phyloP scores from a whole-genome alignment of 2,113 vertebrate genomes.

The Albula glossodonta region DNA sequence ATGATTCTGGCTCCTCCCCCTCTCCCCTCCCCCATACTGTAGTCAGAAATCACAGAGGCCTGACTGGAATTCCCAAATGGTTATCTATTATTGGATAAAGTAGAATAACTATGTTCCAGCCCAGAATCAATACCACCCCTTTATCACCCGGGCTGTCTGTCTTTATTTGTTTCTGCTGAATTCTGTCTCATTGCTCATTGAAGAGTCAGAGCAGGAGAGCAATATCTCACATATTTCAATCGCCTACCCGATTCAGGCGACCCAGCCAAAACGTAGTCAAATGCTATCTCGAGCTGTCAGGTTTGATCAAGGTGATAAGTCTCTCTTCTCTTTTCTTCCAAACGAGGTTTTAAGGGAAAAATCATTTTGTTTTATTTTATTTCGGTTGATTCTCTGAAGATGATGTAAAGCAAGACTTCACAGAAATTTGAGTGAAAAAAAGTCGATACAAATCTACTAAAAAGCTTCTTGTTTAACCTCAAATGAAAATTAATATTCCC shows the following conservation, averaged over 20 bases:
- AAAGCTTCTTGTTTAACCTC: slow-evolving; percentile 13
- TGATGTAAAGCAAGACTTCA: slow-evolving; percentile 30
- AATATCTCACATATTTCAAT: slow-evolving; percentile 54
- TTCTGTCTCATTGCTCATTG: slow-evolving; percentile 51
- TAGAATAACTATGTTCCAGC: slow-evolving; percentile 48
- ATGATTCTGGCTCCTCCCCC: slow-evolving; percentile 45
- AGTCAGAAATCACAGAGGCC: slow-evolving; percentile 40
- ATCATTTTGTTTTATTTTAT: slow-evolving; percentile 46
- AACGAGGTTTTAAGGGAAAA: slow-evolving; percentile 43
- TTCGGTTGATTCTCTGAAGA: slow-evolving; percentile 29
- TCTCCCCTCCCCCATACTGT: not conserved
- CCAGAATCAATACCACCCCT: slow-evolving; percentile 59
- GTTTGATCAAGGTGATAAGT: slow-evolving; percentile 64
- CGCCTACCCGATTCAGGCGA: slow-evolving; percentile 25
- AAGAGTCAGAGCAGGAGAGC: slow-evolving; percentile 54
- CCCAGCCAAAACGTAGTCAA: slow-evolving; percentile 39
- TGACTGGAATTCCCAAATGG: slow-evolving; percentile 52
- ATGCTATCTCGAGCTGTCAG: slow-evolving; percentile 63
- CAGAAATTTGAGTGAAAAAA: slow-evolving; percentile 12
- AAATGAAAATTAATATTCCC: slow-evolving; percentile 32
- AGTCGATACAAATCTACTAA: slow-evolving; percentile 27
- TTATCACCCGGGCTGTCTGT: slow-evolving; percentile 52
- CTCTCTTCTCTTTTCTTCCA: slow-evolving; percentile 42
- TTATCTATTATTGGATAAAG: slow-evolving; percentile 61
- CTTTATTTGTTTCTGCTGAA: slow-evolving; percentile 35